Base-by-base conservation (phyloP, 1,140 invertebrate species). In the Pollicipes pollicipes region DNA sequence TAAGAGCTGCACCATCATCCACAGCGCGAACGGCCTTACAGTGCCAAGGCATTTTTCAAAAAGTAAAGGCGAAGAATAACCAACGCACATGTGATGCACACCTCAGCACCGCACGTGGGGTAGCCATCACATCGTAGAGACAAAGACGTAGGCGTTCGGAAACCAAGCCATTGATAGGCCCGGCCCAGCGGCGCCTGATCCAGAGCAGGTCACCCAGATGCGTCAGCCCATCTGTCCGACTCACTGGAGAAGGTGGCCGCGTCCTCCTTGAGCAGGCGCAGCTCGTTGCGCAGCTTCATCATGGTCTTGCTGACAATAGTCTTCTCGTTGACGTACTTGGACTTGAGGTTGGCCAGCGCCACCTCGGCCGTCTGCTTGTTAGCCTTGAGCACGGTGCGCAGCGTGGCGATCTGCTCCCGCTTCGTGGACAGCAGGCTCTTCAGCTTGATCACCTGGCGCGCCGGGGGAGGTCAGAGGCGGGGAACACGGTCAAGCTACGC, bases 311-410 rank as follows among this genome's bases (percentile, higher is more conserved):
- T 95, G 45, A 98, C 95, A 73, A 99, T 91, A 32, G 88, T 88
- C 83, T 99, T 99, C 80, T 99, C 97, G 72, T 93, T 98, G 80
- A 99, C 96, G 80, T 98, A 99, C 82, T 99, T 99, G 75, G 92
- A 92, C 83, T 99, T 98, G 75, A 99, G 84, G 83, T 98, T 98
- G 35, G 91, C 92, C 69, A 99, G 83, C 27, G 97, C 97, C 67
- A 96, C 91, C 82, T 99, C 97, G 4, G 97, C 97, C 24, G 97
- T 98, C 78, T 94, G 91, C 82, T 99, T 99, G 81, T 99, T 99
- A 30, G 96, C 95, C 82, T 98, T 98, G 71, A 99, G 86, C 70
- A 99, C 96, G 68, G 94, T 97, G 75, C 97, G 87, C 30, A 99
- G 82, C 0, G 96, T 98, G 13, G 93, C 93, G 74, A 99, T 96